phyloP scores from a whole-genome alignment of 1,140 invertebrate species.

The Papilio dardanus region DNA sequence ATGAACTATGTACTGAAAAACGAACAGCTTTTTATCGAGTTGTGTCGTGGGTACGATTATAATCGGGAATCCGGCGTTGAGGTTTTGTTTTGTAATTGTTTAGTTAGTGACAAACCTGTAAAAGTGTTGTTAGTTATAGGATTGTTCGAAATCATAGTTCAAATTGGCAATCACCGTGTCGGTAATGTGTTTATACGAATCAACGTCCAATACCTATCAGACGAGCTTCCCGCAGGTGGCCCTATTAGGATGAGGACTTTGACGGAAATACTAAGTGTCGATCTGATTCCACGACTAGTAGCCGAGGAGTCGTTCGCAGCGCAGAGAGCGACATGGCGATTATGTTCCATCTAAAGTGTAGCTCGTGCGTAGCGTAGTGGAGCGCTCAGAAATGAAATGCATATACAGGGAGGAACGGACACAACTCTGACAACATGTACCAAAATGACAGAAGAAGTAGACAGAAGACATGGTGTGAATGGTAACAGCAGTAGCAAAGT shows the following conservation, averaged over 20 bases:
- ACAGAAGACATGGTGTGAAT: conserved; percentile 85
- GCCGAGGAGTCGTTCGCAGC: conserved; percentile 55
- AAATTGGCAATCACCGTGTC: conserved; percentile 72
- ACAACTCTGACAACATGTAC: conserved; percentile 85
- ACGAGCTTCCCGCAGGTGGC: conserved; percentile 74
- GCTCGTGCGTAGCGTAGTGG: conserved; percentile 61
- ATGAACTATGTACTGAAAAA: conserved; percentile 83
- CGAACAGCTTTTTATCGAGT: conserved; percentile 81
- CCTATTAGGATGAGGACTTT: conserved; percentile 79
- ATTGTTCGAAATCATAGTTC: conserved; percentile 55
- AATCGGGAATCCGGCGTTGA: conserved; percentile 74
- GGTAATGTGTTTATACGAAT: conserved; percentile 79
- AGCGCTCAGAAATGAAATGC: conserved; percentile 82
- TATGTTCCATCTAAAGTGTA: conserved; percentile 69
- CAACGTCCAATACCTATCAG: conserved; percentile 52
- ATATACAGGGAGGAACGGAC: conserved; percentile 82
- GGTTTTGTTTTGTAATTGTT: conserved; percentile 70
- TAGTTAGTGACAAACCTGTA: conserved; percentile 61
- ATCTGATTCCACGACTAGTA: conserved; percentile 62
- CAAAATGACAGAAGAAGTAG: conserved; percentile 86
- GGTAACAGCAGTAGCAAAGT: conserved; percentile 83
- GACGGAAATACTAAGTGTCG: conserved; percentile 71
- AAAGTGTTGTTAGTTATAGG: conserved; percentile 55
- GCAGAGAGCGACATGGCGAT: conserved; percentile 71
- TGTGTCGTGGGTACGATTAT: conserved; percentile 78